Conservation (phyloP, 2,113 vertebrate genomes). For the Chionodraco myersi region DNA sequence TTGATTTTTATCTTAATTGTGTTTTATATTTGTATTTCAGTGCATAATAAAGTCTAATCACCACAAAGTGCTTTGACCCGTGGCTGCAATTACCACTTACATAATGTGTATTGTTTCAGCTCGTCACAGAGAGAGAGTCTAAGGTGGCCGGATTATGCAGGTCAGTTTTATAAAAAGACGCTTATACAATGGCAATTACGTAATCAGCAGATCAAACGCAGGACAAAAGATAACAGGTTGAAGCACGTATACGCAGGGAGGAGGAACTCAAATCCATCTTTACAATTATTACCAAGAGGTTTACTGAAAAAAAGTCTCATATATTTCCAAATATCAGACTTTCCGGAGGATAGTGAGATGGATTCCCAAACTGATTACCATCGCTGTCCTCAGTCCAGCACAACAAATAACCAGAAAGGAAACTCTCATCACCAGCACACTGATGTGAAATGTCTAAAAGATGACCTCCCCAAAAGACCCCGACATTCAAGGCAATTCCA, state of each 20-base stretch:
- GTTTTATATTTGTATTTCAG: not conserved
- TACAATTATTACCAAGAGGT: not conserved
- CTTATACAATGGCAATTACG: conserved; percentile 61
- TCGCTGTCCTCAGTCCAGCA: no score
- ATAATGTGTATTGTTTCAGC: conserved; percentile 20
- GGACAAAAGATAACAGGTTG: conserved; percentile 49
- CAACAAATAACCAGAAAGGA: no score
- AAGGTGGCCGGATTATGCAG: conserved; percentile 35
- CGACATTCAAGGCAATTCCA: not conserved
- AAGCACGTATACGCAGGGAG: conserved; percentile 52
- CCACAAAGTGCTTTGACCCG: not conserved
- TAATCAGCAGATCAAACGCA: conserved; percentile 54
- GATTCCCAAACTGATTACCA: not conserved
- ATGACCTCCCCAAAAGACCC: no score
- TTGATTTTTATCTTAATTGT: not conserved
- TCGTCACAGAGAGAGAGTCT: not conserved
- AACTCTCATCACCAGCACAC: no score
- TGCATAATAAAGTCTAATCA: conserved; percentile 18
- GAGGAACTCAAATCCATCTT: not conserved
- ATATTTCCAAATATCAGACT: no score
- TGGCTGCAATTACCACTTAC: not conserved
- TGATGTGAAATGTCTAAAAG: not conserved
- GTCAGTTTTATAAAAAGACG: conserved; percentile 51
- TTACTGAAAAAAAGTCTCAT: no score
- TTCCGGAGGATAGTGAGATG: not conserved